Percentiles rank a stretch among this genome's conserved stretches.
These are phyloP conservation scores for Drosophila formosana DNA, from an alignment of 2,888 invertebrate species.

Conservation along the genomic window DNA sequence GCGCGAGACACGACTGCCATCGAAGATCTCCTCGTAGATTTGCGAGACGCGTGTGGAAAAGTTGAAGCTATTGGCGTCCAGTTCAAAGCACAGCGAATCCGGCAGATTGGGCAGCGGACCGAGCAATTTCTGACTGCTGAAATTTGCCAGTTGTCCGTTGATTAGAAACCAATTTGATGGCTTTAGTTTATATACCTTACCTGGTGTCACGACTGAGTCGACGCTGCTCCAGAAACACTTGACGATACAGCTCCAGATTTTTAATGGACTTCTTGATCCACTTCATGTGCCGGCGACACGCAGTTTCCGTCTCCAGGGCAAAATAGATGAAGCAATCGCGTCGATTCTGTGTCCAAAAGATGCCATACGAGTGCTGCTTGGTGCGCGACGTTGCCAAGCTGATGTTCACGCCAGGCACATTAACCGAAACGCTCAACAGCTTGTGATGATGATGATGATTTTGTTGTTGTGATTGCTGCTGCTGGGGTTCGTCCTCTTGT, in stretches of 20 bases:
- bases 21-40: slow-evolving; percentile 85
- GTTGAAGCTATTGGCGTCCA: slow-evolving; percentile 66
- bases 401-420: slow-evolving; percentile 84
- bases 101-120: slow-evolving; percentile 84
- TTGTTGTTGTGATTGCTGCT: slow-evolving; percentile 10
- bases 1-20: slow-evolving; percentile 79
- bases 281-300: slow-evolving; percentile 84
- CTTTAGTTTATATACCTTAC: neutral
- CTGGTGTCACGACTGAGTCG: slow-evolving; percentile 77
- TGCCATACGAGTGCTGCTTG: slow-evolving; percentile 83
- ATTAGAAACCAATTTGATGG: neutral
- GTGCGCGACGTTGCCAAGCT: slow-evolving; percentile 84
- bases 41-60: slow-evolving; percentile 83
- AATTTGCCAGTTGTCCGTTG: neutral
- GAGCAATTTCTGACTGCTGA: slow-evolving; percentile 67
- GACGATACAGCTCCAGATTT: slow-evolving; percentile 84
- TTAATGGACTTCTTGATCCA: slow-evolving; percentile 85
- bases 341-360: slow-evolving; percentile 85
- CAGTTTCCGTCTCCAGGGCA: slow-evolving; percentile 83
- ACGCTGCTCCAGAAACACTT: slow-evolving; percentile 83
- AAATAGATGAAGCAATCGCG: slow-evolving; percentile 84
- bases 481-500: slow-evolving; percentile 24
- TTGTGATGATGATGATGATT: slow-evolving; percentile 32
- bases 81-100: slow-evolving; percentile 62
- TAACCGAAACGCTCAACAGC: slow-evolving; percentile 80